These are phyloP conservation scores for Lates japonicus DNA, from an alignment of 2,797 vertebrate species.

Conservation along the genomic window DNA sequence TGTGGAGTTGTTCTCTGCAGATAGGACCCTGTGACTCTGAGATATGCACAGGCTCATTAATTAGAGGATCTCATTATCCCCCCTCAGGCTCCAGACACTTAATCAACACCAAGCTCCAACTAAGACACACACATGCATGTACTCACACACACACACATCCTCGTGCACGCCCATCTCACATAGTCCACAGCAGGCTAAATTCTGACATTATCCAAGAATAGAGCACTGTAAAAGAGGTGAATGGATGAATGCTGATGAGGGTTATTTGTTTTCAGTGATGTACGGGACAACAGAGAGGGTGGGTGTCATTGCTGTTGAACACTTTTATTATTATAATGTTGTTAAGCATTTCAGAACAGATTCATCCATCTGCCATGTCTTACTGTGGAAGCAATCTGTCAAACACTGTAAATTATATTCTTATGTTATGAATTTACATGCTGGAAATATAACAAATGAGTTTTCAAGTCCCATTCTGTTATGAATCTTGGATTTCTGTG, in stretches of 20 bases:
- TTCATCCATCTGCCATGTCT: slow-evolving; percentile 76
- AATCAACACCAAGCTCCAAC: slow-evolving; percentile 82
- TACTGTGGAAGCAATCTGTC: slow-evolving; percentile 66
- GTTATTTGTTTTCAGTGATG: slow-evolving; percentile 83
- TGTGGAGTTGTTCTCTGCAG: slow-evolving; percentile 72
- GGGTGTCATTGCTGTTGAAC: slow-evolving; percentile 75
- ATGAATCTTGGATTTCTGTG: slow-evolving; percentile 12
- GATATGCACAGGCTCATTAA: slow-evolving; percentile 87
- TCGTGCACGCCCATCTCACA: slow-evolving; percentile 47
- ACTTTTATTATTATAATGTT: slow-evolving; percentile 81
- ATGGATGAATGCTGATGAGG: slow-evolving; percentile 79
- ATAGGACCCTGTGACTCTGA: slow-evolving; percentile 84
- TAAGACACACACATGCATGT: slow-evolving; percentile 72
- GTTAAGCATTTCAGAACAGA: slow-evolving; percentile 74
- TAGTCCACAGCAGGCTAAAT: slow-evolving; percentile 52
- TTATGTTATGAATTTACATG: slow-evolving; percentile 43
- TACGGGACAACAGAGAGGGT: slow-evolving; percentile 72
- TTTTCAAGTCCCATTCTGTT: slow-evolving; percentile 28
- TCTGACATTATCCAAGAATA: slow-evolving; percentile 77
- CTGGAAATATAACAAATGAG: slow-evolving; percentile 50
- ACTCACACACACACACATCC: slow-evolving; percentile 31
- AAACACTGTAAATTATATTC: slow-evolving; percentile 61
- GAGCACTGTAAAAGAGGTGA: slow-evolving; percentile 69
- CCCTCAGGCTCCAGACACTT: slow-evolving; percentile 84
- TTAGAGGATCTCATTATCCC: slow-evolving; percentile 86